Conservation (phyloP, 2,888 invertebrate species). For the Odontothrips loti region DNA sequence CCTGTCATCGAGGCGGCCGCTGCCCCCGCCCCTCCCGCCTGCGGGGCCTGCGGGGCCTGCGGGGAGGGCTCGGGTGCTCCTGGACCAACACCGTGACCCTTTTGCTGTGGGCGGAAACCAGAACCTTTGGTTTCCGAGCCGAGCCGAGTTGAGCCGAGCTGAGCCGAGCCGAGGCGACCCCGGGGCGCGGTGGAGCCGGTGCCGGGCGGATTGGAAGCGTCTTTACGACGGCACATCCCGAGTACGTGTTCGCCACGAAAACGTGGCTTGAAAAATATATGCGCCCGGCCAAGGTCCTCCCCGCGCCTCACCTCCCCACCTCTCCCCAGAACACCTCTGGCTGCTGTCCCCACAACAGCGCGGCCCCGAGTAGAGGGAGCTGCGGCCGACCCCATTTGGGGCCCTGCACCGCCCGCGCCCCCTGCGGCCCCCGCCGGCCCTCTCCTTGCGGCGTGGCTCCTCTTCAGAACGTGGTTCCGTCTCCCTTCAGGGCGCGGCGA, state of each 20-base stretch:
- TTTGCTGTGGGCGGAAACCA: neutral
- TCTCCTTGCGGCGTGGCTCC: no score
- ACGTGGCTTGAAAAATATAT: conserved; percentile 24
- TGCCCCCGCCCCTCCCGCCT: no score
- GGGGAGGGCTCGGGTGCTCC: no score
- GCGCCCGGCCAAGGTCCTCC: conserved; percentile 5
- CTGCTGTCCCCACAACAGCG: neutral
- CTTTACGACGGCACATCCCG: conserved; percentile 1
- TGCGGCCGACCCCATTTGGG: neutral
- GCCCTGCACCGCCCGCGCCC: neutral
- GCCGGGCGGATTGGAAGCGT: conserved; percentile 17
- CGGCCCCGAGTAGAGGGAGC: neutral
- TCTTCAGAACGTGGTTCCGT: no score
- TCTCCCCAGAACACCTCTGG: neutral
- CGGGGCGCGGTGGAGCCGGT: neutral
- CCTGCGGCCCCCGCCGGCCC: neutral
- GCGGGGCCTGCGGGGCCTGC: no score
- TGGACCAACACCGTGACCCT: no score
- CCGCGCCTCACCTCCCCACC: neutral
- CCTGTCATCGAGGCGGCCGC: no score
- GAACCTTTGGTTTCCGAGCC: neutral
- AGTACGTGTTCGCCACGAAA: conserved; percentile 13
- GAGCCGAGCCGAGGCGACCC: neutral
- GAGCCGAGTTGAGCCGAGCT: neutral
- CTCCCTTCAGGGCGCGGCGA: no score